phyloP scores from a whole-genome alignment of 2,797 vertebrate species.

The Sebastolobus altivelis region DNA sequence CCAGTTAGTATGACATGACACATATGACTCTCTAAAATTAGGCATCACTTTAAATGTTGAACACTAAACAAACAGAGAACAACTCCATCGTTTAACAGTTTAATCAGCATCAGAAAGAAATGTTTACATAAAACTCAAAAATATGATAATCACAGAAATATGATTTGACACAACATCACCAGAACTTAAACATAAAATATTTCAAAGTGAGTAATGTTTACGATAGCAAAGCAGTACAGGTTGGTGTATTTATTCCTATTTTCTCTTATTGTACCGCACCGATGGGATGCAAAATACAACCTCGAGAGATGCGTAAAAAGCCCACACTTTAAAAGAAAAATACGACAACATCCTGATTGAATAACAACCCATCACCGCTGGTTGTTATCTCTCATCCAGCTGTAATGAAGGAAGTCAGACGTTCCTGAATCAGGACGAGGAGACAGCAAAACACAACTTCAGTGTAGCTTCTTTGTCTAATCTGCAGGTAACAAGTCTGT shows the following conservation, averaged over 20 bases:
- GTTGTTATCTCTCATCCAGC: background rate
- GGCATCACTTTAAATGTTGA: background rate
- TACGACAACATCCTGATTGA: background rate
- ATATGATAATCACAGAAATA: background rate
- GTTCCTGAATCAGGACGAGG: background rate
- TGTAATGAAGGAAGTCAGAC: background rate
- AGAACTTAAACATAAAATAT: background rate
- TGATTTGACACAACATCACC: background rate
- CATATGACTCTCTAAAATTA: background rate
- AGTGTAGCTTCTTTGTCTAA: background rate
- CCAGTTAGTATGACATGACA: no score
- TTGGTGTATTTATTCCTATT: background rate
- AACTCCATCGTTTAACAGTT: background rate
- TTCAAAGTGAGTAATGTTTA: background rate
- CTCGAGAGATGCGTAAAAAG: background rate
- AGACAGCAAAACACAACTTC: background rate
- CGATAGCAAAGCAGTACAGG: background rate
- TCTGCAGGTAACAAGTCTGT: background rate
- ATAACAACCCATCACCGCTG: background rate
- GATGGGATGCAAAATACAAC: background rate
- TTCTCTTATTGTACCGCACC: background rate
- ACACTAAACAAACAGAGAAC: background rate
- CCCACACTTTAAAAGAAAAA: background rate
- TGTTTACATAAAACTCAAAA: background rate
- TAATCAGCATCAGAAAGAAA: background rate